Base-by-base conservation (phyloP, 2,113 vertebrate species). In the Serranochromis macrocephalus region DNA sequence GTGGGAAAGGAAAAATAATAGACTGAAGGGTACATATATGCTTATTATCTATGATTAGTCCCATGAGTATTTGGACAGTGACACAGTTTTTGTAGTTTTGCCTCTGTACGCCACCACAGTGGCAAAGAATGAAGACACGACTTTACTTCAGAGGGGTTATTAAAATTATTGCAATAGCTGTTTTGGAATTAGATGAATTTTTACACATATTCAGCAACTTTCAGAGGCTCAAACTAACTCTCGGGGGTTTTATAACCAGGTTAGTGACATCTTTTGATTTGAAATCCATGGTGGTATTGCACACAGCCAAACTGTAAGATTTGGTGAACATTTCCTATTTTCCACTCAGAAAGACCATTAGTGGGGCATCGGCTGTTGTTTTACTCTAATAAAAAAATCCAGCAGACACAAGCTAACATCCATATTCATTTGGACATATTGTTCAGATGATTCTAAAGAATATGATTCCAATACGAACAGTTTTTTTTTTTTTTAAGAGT, bases 121-220 rank as follows among this genome's bases (percentile, higher is more conserved):
- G 0, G 1, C 57, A 19, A 61, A 61, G 16, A 61, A 31, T 33
- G 14, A 4, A 7, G 16, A 17, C 26, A 9, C 0, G 0, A 61
- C 26, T 17, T 61, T 61, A 19, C 16, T 33, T 36, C 58, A 63
- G 17, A 19, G 5, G 16, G 1, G 9, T 11, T 36, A 63, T 19
- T 33, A 63, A 63, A 63, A 63, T 4, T 1, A 63, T 19, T 63
- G 58, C 16, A 63, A 10, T 33, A 63, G 2, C 58, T 2, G 3
- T 61, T 33, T 61, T 63, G 58, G 16, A 33, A 63, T 33, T 4
- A 19, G 3, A 19, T 9, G 9, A 2, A 63, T 36, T 36, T 63
- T 63, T 63, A 63, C 17, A 63, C 29, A 63, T 33, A 63, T 33
- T 63, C 14, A 17, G 0, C 26, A 5, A 31, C 29, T 31, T 58